Conservation (phyloP, 2,797 vertebrate genomes). For the Micrastur ruficollis region DNA sequence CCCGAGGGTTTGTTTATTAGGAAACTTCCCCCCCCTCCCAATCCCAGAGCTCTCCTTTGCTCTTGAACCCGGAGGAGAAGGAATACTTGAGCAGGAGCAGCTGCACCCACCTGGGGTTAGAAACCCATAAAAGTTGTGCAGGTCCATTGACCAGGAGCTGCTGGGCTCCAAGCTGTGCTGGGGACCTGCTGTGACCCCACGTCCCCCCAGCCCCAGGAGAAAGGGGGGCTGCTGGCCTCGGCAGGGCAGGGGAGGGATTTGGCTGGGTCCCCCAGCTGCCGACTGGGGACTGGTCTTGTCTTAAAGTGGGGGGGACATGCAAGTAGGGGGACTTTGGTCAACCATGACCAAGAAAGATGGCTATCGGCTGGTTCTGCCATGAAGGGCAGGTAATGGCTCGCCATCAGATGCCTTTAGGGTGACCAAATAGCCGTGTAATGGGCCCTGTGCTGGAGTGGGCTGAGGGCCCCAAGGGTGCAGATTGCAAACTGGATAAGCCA, state of each 20-base stretch:
- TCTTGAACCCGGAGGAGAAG: slow-evolving; percentile 16
- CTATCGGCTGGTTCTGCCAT: slow-evolving; percentile 51
- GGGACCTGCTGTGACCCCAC: slow-evolving; percentile 3
- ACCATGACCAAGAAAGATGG: slow-evolving; percentile 70
- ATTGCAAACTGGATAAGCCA: slow-evolving; percentile 61
- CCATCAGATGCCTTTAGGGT: slow-evolving; percentile 58
- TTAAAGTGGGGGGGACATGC: neutral
- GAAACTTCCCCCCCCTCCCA: neutral
- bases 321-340: slow-evolving; percentile 23
- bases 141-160: slow-evolving; percentile 45
- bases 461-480: neutral
- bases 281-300: neutral
- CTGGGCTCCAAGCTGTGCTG: neutral
- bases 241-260: neutral
- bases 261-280: neutral
- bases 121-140: slow-evolving; percentile 56
- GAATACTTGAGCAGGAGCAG: slow-evolving; percentile 10
- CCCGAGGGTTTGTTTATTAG: slow-evolving; percentile 44
- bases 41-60: neutral
- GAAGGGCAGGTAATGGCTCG: neutral
- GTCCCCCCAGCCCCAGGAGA: neutral
- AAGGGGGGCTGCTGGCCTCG: neutral
- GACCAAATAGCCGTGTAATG: slow-evolving; percentile 63
- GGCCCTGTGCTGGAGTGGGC: neutral
- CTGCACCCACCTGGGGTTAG: slow-evolving; percentile 39